Base-by-base conservation (phyloP, 2,797 vertebrate genomes). In the Channa striata region DNA sequence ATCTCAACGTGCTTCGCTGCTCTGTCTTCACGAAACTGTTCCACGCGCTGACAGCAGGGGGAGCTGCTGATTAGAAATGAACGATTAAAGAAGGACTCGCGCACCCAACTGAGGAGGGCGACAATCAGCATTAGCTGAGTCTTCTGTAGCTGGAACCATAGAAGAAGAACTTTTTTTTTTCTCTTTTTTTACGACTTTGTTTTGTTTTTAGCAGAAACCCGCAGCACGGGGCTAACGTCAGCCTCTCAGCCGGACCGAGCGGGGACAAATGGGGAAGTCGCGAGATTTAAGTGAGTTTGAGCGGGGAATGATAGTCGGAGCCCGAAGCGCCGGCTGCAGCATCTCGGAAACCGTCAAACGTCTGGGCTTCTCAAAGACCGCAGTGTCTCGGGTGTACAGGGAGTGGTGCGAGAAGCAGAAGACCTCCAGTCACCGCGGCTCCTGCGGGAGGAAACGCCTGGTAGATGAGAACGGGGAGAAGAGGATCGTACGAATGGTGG, bases 221-320 rank as follows among this genome's bases (percentile, higher is more conserved):
- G 36, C 36, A 12, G 47, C 25, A 30, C 25, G 25, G 25, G 25
- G 25, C 6, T 6, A 30, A 30, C 0, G 6, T 30, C 19, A 2
- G 30, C 42, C 20, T 54, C 7, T 10, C 17, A 40, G 21, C 1
- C 0, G 48, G 50, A 17, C 9, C 2, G 0, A 0, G 1, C 58
- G 21, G 20, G 8, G 56, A 43, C 30, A 21, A 25, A 84, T 87
- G 81, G 82, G 79, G 13, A 87, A 82, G 72, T 64, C 70, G 8
- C 71, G 72, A 8, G 82, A 87, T 33, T 19, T 87, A 6, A 84
- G 61, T 17, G 82, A 77, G 57, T 81, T 85, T 16, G 75, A 85
- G 19, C 77, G 82, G 48, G 85, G 82, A 0, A 72, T 72, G 64
- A 81, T 85, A 1, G 80, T 87, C 10, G 83, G 83, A 11, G 68